Base-by-base conservation (phyloP, 2,888 invertebrate genomes). In the Caenorhabditis sp. region DNA sequence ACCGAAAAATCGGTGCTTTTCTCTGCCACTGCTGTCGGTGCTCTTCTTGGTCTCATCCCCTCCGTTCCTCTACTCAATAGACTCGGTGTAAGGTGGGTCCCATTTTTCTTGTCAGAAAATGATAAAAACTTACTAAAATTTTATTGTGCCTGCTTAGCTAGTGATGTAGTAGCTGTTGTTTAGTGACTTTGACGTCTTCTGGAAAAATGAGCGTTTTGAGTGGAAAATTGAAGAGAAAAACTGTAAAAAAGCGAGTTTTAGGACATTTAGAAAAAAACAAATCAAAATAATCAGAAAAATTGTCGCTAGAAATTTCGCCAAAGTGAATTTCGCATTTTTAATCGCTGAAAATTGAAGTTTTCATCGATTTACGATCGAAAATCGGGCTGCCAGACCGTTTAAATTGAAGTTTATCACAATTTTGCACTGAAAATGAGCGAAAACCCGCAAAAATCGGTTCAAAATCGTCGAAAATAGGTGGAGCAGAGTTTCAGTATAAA, bases 11-110 rank as follows among this genome's bases (percentile, higher is more conserved):
- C 80, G 0, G n/a, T 80, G 16, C 44, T 84, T 35, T 84, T 84
- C 31, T 75, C 80, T 47, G 83, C 80, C 0, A 75, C 83, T 1
- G 83, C 80, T 0, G 22, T 84, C n/a, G 83, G 83, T 4, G 74
- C 74, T 8, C 35, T 84, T 0, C 58, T 84, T 12, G 83, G 75
- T 10, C 59, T 84, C 0, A 63, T 84, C 26, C 83, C 83, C 16
- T 63, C 79, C 0, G 79, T 80, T 14, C 83, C 80, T 14, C 58
- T 84, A 2, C 49, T 80, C 5, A 69, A 75, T 22, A 38, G 56
- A 0, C 61, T 80, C 0, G 83, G 83, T n/a, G 76, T 83, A 58
- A 68, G 82, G 73, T 72, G 31, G 26, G 41, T 64, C n/a, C 47
- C 47, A 19, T 7, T 19, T 49, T 49, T 49, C 0, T 0, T 19